Percentiles rank a stretch among this genome's conserved stretches.
Evolutionary conservation across 2,888 invertebrate genomes (phyloP).

Genomic region (Carterocephalus palaemon): DNA sequence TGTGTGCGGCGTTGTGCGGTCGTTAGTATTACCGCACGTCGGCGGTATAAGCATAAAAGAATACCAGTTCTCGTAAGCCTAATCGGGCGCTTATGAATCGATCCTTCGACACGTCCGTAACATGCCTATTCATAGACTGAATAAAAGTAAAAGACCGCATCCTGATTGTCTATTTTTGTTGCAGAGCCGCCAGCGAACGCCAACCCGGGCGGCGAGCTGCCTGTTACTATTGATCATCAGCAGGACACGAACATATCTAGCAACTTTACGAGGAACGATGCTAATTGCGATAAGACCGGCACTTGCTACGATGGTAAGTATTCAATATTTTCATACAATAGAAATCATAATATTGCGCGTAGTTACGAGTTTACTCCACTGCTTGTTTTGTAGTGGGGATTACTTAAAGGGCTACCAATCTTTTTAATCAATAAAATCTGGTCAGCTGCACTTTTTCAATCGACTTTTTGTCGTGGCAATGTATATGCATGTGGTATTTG

Average conservation of each 20-base stretch:
- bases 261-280: slow-evolving; percentile 87
- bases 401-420: too few species aligned
- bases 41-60: too few species aligned
- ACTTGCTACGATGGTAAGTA: slow-evolving; percentile 94
- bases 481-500: too few species aligned
- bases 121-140: slow-evolving; percentile 5
- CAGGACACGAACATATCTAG: slow-evolving; percentile 84
- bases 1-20: too few species aligned
- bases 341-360: too few species aligned
- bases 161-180: slow-evolving; percentile 38
- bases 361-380: too few species aligned
- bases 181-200: slow-evolving; percentile 70
- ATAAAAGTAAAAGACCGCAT: slow-evolving; percentile 13
- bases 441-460: too few species aligned
- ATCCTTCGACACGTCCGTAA: slow-evolving; percentile 10
- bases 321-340: slow-evolving; percentile 7
- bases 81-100: slow-evolving; percentile 25
- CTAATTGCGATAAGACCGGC: slow-evolving; percentile 96
- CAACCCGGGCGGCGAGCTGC: slow-evolving; percentile 77
- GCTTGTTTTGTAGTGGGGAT: too few species aligned
- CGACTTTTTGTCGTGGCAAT: too few species aligned
- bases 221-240: slow-evolving; percentile 87
- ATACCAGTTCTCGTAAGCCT: too few species aligned
- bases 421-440: too few species aligned
- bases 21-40: too few species aligned